Percentiles rank a stretch among this genome's conserved stretches.
Conservation (phyloP, 2,888 invertebrate species). For the Leptinotarsa tumamoca region DNA sequence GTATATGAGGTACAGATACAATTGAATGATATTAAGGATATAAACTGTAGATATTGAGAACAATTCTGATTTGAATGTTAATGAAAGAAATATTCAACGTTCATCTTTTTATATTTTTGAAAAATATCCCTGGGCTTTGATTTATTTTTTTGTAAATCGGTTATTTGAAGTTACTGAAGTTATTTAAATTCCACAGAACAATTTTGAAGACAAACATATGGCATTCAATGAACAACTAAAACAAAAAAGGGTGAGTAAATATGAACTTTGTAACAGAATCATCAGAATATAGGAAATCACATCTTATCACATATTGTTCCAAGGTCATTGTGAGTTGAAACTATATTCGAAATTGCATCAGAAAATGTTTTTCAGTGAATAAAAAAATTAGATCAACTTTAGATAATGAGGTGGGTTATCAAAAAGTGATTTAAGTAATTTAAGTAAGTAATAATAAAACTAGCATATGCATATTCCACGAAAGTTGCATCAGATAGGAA, state of each 20-base stretch:
- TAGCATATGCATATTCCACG: slow-evolving; percentile 2
- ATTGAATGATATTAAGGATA: no score
- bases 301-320: neutral
- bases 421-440: neutral
- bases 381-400: neutral
- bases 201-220: no score
- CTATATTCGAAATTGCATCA: neutral
- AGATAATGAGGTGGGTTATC: slow-evolving; percentile 7
- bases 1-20: no score
- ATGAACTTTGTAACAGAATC: neutral
- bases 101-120: no score
- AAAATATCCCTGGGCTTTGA: no score
- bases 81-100: no score
- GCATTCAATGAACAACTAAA: neutral
- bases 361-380: slow-evolving; percentile 2
- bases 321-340: neutral
- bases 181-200: no score
- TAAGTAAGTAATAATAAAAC: neutral
- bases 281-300: neutral
- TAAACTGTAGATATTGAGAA: no score
- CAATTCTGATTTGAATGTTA: no score
- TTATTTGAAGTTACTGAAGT: no score
- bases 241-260: neutral
- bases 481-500: slow-evolving; percentile 6
- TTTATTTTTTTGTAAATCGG: no score